Base-by-base conservation (phyloP, 2,113 vertebrate genomes). In the Pyxicephalus adspersus region DNA sequence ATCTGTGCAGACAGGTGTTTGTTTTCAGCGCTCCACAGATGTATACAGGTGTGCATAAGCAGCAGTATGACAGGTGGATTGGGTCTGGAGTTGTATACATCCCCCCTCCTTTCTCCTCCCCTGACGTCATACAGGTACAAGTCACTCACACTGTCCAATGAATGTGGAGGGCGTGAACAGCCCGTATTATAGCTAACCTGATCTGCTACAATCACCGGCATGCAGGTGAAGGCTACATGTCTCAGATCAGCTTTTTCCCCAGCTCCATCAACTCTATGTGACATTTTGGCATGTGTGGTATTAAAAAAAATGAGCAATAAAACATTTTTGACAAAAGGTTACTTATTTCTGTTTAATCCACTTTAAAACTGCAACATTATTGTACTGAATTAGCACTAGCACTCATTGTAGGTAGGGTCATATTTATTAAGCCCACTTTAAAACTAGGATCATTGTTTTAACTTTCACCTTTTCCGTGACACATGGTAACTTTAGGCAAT, bases 101-200 rank as follows among this genome's bases (percentile, higher is more conserved):
- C 64, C 20, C 54, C 64, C 7, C 64, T 29, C 25, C 52, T 18
- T 13, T 13, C n/a, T 45, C 58, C 61, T 16, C 20, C 7, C 18
- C 29, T 19, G 7, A 64, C 58, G 78, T 73, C 79, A 81, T 19
- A 29, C 68, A 55, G 57, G 57, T 54, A 19, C 20, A 18, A 38
- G 64, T 38, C 8, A 16, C 58, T n/a, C 51, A 15, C 26, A 50
- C 25, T 64, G 68, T 54, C 61, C 68, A 74, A 81, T 81, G 58
- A 15, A 20, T n/a, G 23, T 23, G 23, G 61, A 19, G 60, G 70
- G 70, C 22, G 70, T 81, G 51, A 19, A 16, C 50, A 54, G 19
- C 67, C 57, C 31, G 54, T 71, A 55, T n/a, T n/a, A n/a, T 6
- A 65, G 34, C 70, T 23, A 80, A 81, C 67, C 64, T 81, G 78